phyloP scores from a whole-genome alignment of 2,113 vertebrate species.

The Poeciliopsis retropinna region DNA sequence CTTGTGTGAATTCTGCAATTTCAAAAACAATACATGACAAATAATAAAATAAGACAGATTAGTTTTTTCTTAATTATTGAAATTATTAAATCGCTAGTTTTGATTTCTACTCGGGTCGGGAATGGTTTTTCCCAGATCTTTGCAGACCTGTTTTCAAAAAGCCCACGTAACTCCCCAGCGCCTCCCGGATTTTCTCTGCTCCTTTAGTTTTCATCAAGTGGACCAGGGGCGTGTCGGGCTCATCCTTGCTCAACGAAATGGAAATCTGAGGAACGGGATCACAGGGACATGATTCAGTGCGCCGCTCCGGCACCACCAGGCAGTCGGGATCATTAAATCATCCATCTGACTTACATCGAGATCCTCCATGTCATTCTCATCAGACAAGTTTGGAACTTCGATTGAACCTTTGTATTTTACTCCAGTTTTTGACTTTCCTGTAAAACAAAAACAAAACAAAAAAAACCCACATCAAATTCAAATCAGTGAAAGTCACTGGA shows the following conservation, averaged over 20 bases:
- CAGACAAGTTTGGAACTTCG: constrained; percentile 95
- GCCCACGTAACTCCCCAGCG: constrained; percentile 88
- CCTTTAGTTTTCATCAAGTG: constrained; percentile 90
- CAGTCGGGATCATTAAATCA: rapidly evolving
- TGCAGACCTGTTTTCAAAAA: constrained; percentile 88
- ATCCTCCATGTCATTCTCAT: constrained; percentile 95
- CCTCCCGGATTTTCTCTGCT: constrained; percentile 83
- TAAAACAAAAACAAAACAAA: background rate
- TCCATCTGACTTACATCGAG: constrained; percentile 84
- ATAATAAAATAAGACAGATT: background rate
- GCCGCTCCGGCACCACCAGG: rapidly evolving
- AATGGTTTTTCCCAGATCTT: background rate
- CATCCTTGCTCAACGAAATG: constrained; percentile 91
- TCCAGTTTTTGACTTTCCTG: constrained; percentile 89
- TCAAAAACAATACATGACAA: background rate
- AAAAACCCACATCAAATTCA: too few species aligned
- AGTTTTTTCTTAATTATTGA: too few species aligned
- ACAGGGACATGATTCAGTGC: background rate
- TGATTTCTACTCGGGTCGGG: too few species aligned
- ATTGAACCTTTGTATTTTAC: constrained; percentile 90
- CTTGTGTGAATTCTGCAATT: constrained; percentile 93
- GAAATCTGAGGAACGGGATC: constrained; percentile 79
- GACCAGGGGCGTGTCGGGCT: constrained; percentile 88
- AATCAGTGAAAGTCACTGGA: too few species aligned
- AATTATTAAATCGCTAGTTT: too few species aligned